Conservation (phyloP, 1,140 invertebrate genomes). For the Drosophila bocki region DNA sequence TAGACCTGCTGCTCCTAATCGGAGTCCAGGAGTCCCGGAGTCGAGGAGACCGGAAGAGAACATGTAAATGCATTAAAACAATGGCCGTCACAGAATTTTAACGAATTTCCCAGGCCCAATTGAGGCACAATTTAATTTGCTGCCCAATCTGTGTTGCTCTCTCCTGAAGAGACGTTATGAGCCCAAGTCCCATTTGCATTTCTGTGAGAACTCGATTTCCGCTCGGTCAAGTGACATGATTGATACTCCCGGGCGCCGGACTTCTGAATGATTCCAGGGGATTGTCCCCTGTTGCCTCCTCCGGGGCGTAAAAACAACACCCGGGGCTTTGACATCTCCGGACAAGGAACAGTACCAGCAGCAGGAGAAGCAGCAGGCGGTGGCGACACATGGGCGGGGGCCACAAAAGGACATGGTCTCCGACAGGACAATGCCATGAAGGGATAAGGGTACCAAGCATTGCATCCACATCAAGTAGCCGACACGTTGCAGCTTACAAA, state of each 20-base stretch:
- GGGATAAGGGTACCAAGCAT: not conserved
- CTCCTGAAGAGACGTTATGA: conserved; percentile 40
- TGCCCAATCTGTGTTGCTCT: not conserved
- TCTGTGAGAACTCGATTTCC: conserved; percentile 71
- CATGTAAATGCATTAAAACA: conserved; percentile 70
- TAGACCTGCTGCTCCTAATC: conserved; percentile 33
- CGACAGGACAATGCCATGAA: conserved; percentile 14
- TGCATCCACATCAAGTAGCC: conserved; percentile 50
- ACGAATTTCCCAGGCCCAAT: conserved; percentile 59
- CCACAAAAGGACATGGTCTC: conserved; percentile 26
- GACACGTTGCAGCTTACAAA: conserved; percentile 48
- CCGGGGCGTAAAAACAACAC: conserved; percentile 41
- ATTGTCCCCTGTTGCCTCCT: conserved; percentile 22
- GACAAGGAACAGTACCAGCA: conserved; percentile 2
- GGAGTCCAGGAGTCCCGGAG: conserved; percentile 17
- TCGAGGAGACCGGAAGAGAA: conserved; percentile 3
- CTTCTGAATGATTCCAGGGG: conserved; percentile 41
- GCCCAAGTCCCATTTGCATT: conserved; percentile 43
- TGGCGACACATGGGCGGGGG: conserved; percentile 9
- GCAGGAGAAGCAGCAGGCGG: not conserved
- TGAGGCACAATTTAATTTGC: conserved; percentile 51
- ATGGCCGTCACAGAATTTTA: conserved; percentile 63
- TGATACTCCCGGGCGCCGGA: conserved; percentile 52
- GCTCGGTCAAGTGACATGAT: conserved; percentile 80
- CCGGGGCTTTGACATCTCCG: conserved; percentile 32